Percentiles rank a stretch among this genome's conserved stretches.
These are phyloP conservation scores for Peromyscus melanophrys DNA, from an alignment of 2,797 vertebrate species.

Conservation along the genomic window DNA sequence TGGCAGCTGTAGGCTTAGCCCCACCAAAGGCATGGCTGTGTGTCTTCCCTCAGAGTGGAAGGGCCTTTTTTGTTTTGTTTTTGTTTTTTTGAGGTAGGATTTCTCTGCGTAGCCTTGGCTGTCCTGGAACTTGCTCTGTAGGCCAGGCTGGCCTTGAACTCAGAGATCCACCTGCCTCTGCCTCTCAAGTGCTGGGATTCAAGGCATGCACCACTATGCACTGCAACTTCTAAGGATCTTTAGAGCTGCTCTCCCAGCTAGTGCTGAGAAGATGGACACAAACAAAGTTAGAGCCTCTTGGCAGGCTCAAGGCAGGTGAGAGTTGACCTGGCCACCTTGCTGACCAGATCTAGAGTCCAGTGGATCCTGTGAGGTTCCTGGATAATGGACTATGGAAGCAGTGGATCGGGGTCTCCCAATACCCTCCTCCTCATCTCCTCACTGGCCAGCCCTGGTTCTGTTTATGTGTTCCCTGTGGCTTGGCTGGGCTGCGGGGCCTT, in stretches of 20 bases:
- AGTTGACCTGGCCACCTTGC: not conserved
- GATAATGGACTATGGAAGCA: rapidly evolving
- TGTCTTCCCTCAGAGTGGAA: not conserved
- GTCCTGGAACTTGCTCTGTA: not conserved
- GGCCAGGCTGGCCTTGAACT: not conserved
- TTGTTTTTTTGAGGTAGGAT: not conserved
- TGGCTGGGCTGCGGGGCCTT: slow-evolving; percentile 68
- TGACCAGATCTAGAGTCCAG: not conserved
- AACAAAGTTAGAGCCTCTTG: not conserved
- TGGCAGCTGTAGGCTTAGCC: not conserved
- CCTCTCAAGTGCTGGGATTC: not conserved
- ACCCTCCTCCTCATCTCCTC: not conserved
- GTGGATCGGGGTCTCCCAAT: not conserved
- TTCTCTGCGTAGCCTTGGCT: not conserved
- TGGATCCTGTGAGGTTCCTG: not conserved
- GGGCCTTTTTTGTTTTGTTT: not conserved
- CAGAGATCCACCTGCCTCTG: not conserved
- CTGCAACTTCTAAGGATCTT: not conserved
- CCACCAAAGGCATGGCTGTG: no score
- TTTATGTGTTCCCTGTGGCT: slow-evolving; percentile 83
- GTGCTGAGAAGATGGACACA: not conserved
- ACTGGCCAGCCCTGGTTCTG: not conserved
- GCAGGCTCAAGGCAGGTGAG: not conserved
- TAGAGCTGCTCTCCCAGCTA: not conserved
- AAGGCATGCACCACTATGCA: not conserved